Conservation (phyloP, 2,888 invertebrate species). For the Tanytarsus gracilentus region DNA sequence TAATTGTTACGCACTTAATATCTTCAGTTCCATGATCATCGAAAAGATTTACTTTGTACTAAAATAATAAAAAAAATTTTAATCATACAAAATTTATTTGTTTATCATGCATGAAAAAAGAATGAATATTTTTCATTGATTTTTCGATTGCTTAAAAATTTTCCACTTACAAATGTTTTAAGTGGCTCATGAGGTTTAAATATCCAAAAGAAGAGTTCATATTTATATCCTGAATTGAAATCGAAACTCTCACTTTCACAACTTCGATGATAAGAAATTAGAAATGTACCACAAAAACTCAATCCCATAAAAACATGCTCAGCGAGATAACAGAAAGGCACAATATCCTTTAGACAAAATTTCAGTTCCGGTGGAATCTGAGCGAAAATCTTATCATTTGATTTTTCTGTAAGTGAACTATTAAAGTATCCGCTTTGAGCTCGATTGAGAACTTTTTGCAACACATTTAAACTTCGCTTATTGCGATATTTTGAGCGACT, state of each 20-base stretch:
- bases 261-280: conserved; percentile 71
- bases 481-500: neutral
- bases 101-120: conserved; percentile 44
- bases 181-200: conserved; percentile 42
- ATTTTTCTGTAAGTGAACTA: neutral
- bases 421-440: conserved; percentile 2
- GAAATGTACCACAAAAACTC: conserved; percentile 87
- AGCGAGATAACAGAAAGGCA: conserved; percentile 48
- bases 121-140: conserved; percentile 45
- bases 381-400: conserved; percentile 31
- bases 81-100: neutral
- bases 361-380: conserved; percentile 50
- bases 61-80: conserved; percentile 39
- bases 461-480: neutral
- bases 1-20: conserved; percentile 52
- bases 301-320: conserved; percentile 86
- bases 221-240: conserved; percentile 53
- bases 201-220: conserved; percentile 45
- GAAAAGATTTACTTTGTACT: conserved; percentile 50
- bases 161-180: conserved; percentile 34
- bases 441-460: conserved; percentile 15
- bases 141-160: conserved; percentile 27
- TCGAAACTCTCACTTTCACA: conserved; percentile 48
- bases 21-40: conserved; percentile 54
- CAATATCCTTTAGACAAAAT: conserved; percentile 54